Evolutionary conservation across 2,797 vertebrate genomes (phyloP).

Genomic region (Lycodopsis pacificus): DNA sequence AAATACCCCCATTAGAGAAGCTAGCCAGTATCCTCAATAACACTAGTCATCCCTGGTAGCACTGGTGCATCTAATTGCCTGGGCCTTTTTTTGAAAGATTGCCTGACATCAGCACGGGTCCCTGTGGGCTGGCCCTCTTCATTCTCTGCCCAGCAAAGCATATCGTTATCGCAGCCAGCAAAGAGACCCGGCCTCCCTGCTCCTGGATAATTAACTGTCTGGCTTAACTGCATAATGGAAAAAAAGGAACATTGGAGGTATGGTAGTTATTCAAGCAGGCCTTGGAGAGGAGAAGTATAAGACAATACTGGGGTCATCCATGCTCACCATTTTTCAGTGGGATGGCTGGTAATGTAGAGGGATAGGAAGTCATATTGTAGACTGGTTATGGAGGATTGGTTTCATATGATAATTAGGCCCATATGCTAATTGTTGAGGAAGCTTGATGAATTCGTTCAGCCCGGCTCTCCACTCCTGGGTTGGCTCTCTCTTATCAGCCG

Average conservation of each 20-base stretch:
- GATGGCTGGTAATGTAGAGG: conserved; percentile 66
- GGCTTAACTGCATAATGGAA: conserved; percentile 85
- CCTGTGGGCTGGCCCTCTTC: conserved; percentile 82
- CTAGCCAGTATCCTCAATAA: conserved; percentile 85
- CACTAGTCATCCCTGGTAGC: conserved; percentile 83
- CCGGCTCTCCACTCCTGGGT: conserved; percentile 48
- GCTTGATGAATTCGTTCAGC: conserved; percentile 76
- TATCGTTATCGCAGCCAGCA: conserved; percentile 85
- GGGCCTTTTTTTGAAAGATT: conserved; percentile 82
- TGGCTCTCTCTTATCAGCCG: conserved; percentile 61
- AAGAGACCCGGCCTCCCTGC: conserved; percentile 81
- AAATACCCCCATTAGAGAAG: conserved; percentile 86
- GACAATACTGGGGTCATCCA: conserved; percentile 74
- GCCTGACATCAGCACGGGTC: conserved; percentile 81
- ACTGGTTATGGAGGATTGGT: conserved; percentile 72
- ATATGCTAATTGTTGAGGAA: conserved; percentile 80
- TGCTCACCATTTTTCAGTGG: conserved; percentile 65
- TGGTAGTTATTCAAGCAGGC: conserved; percentile 79
- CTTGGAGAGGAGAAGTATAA: conserved; percentile 72
- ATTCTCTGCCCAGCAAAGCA: conserved; percentile 86
- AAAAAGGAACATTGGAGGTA: conserved; percentile 77
- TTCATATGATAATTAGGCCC: conserved; percentile 81
- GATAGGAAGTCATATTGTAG: conserved; percentile 69
- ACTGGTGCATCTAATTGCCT: conserved; percentile 88
- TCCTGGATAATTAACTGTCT: conserved; percentile 88